phyloP scores from a whole-genome alignment of 1,140 invertebrate genomes.

The Aphidius ervi region DNA sequence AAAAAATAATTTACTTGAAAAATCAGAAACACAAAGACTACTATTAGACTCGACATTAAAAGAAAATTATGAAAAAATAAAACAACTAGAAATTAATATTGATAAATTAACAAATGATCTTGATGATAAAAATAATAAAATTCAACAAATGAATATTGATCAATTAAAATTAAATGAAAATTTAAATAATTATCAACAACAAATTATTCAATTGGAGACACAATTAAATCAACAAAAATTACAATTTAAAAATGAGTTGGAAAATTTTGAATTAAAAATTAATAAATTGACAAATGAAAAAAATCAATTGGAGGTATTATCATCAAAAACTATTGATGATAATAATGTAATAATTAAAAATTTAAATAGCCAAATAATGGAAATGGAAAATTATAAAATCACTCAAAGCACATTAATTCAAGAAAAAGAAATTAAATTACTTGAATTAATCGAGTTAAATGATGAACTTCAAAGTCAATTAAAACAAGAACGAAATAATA shows the following conservation, averaged over 20 bases:
- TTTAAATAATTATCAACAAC: too few relatives aligned
- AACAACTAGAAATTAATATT: too few relatives aligned
- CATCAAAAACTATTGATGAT: neutral
- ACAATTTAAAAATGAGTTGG: neutral
- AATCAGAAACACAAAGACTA: too few relatives aligned
- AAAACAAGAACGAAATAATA: constrained; percentile 8
- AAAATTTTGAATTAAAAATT: constrained; percentile 1
- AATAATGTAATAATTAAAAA: neutral
- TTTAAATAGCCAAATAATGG: neutral
- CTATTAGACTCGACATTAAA: too few relatives aligned
- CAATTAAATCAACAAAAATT: constrained; percentile 9
- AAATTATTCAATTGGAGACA: too few relatives aligned
- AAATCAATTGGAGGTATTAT: neutral
- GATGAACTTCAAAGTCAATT: constrained; percentile 24
- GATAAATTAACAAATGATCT: too few relatives aligned
- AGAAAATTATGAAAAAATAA: too few relatives aligned
- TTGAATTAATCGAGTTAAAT: constrained; percentile 21
- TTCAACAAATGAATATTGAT: too few relatives aligned
- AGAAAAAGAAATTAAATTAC: constrained; percentile 13
- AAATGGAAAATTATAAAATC: neutral
- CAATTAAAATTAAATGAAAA: too few relatives aligned
- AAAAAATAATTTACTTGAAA: too few relatives aligned
- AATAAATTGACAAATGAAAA: neutral
- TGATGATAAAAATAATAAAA: too few relatives aligned
- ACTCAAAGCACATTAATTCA: neutral